These are phyloP conservation scores for Argentina silus DNA, from an alignment of 2,797 vertebrate species.

Conservation along the genomic window DNA sequence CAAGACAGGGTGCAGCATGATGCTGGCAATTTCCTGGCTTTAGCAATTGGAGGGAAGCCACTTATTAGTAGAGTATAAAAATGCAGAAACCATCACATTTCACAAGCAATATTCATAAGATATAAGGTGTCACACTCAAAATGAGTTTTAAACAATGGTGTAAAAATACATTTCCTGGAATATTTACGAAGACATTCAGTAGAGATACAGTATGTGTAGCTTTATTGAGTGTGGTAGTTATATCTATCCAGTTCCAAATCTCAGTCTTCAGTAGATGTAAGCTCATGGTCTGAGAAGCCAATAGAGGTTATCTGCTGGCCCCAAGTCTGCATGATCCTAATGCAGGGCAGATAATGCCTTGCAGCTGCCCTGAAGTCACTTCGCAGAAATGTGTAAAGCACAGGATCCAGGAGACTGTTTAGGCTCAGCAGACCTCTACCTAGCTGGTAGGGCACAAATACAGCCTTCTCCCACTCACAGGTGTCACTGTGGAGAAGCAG, in stretches of 20 bases:
- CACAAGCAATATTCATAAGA: too few species aligned
- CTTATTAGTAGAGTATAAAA: too few species aligned
- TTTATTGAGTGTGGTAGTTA: too few species aligned
- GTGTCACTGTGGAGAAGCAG: conserved; percentile 20
- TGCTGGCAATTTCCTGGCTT: conserved; percentile 18
- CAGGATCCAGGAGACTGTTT: conserved; percentile 54
- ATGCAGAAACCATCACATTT: too few species aligned
- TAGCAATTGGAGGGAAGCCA: neutral
- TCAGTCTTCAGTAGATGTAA: conserved; percentile 2
- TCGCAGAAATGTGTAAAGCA: conserved; percentile 52
- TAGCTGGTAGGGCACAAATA: conserved; percentile 43
- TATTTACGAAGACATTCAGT: too few species aligned
- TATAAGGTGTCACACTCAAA: too few species aligned
- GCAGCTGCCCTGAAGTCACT: conserved; percentile 36
- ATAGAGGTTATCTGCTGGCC: neutral
- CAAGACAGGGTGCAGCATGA: conserved; percentile 8
- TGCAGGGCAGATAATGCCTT: conserved; percentile 32
- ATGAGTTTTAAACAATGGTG: too few species aligned
- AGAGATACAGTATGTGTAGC: too few species aligned
- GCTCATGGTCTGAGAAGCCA: conserved; percentile 13
- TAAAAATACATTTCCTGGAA: too few species aligned
- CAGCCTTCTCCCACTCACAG: conserved; percentile 43
- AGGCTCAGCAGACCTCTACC: conserved; percentile 43
- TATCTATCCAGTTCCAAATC: too few species aligned
- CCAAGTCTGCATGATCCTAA: conserved; percentile 9